Base-by-base conservation (phyloP, 2,888 invertebrate species). In the Troides aeacus region DNA sequence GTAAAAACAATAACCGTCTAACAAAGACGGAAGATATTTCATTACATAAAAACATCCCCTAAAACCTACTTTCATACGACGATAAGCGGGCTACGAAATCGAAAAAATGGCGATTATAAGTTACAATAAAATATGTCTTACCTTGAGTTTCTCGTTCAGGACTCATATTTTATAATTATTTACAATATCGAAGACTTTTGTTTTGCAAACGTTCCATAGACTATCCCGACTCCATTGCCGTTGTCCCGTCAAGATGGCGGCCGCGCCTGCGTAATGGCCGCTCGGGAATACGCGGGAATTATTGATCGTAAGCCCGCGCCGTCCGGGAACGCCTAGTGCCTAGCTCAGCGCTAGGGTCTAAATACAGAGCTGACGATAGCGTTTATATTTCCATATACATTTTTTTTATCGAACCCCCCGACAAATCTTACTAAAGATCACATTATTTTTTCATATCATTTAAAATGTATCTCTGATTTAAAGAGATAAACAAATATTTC, bases 61-160 rank as follows among this genome's bases (percentile, higher is more conserved):
- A 8, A 10, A 10, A 10, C 39, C 10, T 39, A 10, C 10, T 10
- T 39, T 39, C 8, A 10, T 39, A 39, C 39, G 39, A 0, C 39
- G 39, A 39, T 39, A 10, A 39, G 39, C 39, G 39, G 0, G 39
- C 39, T 39, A 1, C 39, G 39, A 39, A 39, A 39, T 7, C 39
- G 10, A 39, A 39, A 30, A 39, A 10, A 39, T 39, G 39, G 39
- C 39, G 39, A 39, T 39, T 10, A 39, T 39, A 39, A 39, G 10
- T 39, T 39, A 8, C 1, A 53, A 53, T 53, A 53, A 46, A 50
- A 64, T 21, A 30, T 68, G 46, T 79, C 81, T 74, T 82, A 91
- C 91, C 86, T 81, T 87, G 88, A 58, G 80, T 74, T 72, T 90
- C 88, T 66, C 84, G 77, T 72, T 89, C 88, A 0, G 90, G 81